These are phyloP conservation scores for Capromys pilorides DNA, from an alignment of 2,797 vertebrate genomes.

Conservation along the genomic window DNA sequence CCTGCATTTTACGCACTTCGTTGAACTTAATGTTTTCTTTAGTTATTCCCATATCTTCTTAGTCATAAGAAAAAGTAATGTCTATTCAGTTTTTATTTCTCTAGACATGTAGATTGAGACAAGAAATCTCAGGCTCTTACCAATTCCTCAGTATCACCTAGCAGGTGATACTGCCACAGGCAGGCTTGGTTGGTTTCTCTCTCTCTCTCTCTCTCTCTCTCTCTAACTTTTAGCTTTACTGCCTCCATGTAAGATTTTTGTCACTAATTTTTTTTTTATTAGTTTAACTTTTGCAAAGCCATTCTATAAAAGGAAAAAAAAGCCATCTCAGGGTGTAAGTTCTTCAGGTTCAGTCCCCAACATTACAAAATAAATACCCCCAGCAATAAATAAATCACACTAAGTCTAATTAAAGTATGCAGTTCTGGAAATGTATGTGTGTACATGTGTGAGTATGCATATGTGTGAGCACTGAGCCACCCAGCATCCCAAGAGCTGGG, in stretches of 20 bases:
- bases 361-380: neutral
- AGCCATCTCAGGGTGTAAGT: neutral
- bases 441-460: too few species aligned
- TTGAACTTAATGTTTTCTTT: neutral
- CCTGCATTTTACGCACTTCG: neutral
- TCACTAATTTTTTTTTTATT: neutral
- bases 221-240: neutral
- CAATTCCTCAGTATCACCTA: neutral
- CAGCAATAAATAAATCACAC: neutral
- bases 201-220: neutral
- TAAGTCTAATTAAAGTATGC: neutral
- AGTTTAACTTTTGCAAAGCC: neutral
- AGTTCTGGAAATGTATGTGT: neutral
- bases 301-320: neutral
- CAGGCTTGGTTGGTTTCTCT: neutral
- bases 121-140: neutral
- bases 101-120: neutral
- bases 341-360: neutral
- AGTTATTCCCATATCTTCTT: neutral
- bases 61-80: neutral
- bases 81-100: neutral
- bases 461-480: neutral
- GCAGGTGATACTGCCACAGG: too few species aligned
- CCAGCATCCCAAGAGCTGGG: neutral
- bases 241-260: neutral